A percentile compares a stretch with the other conserved stretches of the same genome.
phyloP scores from a whole-genome alignment of 64 coral and sea anemone genomes.

The Stichodactyla helianthus region DNA sequence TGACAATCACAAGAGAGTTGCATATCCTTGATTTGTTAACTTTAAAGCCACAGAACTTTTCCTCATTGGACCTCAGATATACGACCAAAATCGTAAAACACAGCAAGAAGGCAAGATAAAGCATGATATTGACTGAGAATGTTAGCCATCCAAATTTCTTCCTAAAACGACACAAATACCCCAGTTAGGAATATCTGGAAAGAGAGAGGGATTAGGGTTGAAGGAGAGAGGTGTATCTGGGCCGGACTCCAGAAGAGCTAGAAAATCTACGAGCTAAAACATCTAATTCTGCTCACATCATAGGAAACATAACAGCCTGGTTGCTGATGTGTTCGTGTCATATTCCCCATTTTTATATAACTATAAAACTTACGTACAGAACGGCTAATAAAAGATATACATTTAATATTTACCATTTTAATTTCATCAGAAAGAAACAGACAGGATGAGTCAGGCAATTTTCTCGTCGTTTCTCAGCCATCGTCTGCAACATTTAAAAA shows the following conservation, averaged over 20 bases:
- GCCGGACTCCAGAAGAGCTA: too few relatives aligned
- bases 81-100: constrained; percentile 55
- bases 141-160: constrained; percentile 83
- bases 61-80: constrained; percentile 31
- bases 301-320: too few relatives aligned
- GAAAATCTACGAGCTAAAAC: too few relatives aligned
- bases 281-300: too few relatives aligned
- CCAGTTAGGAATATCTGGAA: too few relatives aligned
- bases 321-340: too few relatives aligned
- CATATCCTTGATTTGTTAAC: not conserved
- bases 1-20: not conserved
- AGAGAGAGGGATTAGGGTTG: too few relatives aligned
- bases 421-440: constrained; percentile 71
- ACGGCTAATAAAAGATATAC: too few relatives aligned
- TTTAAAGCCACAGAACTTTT: constrained; percentile 15
- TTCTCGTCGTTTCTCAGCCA: constrained; percentile 73
- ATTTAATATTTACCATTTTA: constrained; percentile 55
- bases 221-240: too few relatives aligned
- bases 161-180: constrained; percentile 5
- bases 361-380: too few relatives aligned
- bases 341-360: not conserved
- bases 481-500: constrained; percentile 45
- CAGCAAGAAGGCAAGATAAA: constrained; percentile 62
- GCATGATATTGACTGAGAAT: constrained; percentile 53
- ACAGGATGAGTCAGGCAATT: constrained; percentile 88